Evolutionary conservation across 2,797 vertebrate species (phyloP).

Genomic region (Astyanax mexicanus): DNA sequence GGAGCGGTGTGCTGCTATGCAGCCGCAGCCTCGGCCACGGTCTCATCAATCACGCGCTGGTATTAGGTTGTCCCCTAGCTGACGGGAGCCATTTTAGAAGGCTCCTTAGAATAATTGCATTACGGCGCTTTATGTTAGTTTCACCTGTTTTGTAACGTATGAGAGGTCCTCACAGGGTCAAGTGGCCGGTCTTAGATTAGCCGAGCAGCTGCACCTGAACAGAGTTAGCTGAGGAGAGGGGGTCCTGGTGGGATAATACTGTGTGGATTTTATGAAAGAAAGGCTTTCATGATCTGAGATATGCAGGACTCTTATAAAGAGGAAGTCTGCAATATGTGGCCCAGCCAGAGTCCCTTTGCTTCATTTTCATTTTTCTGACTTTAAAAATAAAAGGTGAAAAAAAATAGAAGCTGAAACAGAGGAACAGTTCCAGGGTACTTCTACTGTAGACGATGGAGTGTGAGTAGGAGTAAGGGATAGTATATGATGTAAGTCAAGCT

Average conservation of each 20-base stretch:
- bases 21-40: constrained; percentile 53
- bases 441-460: constrained; percentile 22
- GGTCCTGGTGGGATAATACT: constrained; percentile 35
- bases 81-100: constrained; percentile 68
- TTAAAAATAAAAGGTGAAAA: too few species aligned
- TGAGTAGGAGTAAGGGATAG: too few species aligned
- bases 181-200: constrained; percentile 63
- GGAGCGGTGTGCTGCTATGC: constrained; percentile 42
- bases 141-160: constrained; percentile 71
- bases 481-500: too few species aligned
- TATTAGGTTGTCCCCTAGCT: constrained; percentile 75
- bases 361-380: not conserved
- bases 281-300: constrained; percentile 28
- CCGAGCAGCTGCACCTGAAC: constrained; percentile 48
- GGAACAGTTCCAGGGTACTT: not conserved
- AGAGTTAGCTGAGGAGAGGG: constrained; percentile 30
- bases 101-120: constrained; percentile 78
- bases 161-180: constrained; percentile 70
- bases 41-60: constrained; percentile 71
- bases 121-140: constrained; percentile 69
- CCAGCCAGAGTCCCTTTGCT: not conserved
- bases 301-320: constrained; percentile 8
- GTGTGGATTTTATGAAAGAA: constrained; percentile 35
- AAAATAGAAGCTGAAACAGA: constrained; percentile 27
- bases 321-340: constrained; percentile 13